Evolutionary conservation across 2,797 vertebrate genomes (phyloP).

Genomic region (Staurois parvus): DNA sequence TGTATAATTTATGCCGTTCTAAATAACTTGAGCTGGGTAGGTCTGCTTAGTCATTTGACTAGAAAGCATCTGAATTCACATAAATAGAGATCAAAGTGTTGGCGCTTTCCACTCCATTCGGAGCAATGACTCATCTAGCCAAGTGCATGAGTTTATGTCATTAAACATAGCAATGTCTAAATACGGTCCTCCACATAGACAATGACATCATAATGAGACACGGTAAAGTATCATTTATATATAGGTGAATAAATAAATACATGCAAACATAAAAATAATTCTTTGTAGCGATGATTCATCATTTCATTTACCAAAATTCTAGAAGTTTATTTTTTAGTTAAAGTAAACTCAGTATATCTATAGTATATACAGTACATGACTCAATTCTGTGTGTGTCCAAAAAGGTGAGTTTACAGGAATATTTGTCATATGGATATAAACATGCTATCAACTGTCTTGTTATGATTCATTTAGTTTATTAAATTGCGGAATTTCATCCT

Average conservation of each 20-base stretch:
- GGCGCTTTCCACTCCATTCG: slow-evolving; percentile 3
- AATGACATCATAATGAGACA: slow-evolving; percentile 1
- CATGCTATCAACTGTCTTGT: background rate
- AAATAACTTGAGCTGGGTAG: slow-evolving; percentile 32
- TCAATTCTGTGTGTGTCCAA: background rate
- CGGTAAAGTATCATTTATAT: background rate
- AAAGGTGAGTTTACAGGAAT: background rate
- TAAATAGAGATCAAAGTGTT: slow-evolving; percentile 25
- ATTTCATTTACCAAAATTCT: slow-evolving; percentile 4
- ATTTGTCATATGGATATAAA: background rate
- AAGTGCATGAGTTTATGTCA: slow-evolving; percentile 31
- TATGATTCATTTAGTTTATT: background rate
- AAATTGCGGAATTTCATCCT: background rate
- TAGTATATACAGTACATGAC: background rate
- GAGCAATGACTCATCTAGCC: slow-evolving; percentile 14
- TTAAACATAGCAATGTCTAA: slow-evolving; percentile 6
- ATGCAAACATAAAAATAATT: background rate
- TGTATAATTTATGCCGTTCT: background rate
- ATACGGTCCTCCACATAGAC: slow-evolving; percentile 20
- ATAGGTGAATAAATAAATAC: background rate
- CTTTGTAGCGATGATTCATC: slow-evolving; percentile 19
- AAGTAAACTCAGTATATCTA: background rate
- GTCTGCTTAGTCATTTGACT: slow-evolving; percentile 17
- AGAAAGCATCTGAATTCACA: slow-evolving; percentile 22
- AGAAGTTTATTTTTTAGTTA: background rate